phyloP scores from a whole-genome alignment of 2,888 invertebrate species.

The Philonicus albiceps region DNA sequence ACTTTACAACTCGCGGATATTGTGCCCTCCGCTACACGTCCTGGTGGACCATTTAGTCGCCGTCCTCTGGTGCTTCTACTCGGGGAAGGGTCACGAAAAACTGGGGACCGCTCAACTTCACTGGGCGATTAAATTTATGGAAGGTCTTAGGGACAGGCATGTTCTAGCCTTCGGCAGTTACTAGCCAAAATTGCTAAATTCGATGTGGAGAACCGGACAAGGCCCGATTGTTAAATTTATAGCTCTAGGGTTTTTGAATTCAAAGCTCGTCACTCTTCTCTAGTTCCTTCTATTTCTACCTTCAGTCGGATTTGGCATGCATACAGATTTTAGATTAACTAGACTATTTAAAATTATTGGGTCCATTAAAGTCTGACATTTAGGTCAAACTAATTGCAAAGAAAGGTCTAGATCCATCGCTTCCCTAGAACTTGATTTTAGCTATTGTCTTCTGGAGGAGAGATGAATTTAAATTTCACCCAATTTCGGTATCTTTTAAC shows the following conservation, averaged over 20 bases:
- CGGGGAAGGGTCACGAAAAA: slow-evolving; percentile 1
- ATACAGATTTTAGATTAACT: no score
- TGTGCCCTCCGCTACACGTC: slow-evolving; percentile 50
- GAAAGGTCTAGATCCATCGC: no score
- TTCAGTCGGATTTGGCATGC: no score
- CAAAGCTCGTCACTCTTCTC: neutral
- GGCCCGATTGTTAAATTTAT: no score
- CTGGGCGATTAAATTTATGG: slow-evolving; percentile 51
- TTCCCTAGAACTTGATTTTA: no score
- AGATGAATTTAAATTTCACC: no score
- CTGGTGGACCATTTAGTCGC: slow-evolving; percentile 51
- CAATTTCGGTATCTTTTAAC: no score
- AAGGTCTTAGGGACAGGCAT: slow-evolving; percentile 48
- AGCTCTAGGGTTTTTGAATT: neutral
- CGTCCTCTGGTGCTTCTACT: slow-evolving; percentile 50
- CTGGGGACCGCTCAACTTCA: slow-evolving; percentile 48
- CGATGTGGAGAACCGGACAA: neutral
- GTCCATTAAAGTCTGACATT: no score
- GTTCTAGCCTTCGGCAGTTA: neutral
- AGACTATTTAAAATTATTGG: no score
- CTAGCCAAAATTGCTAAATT: neutral
- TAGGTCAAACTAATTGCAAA: no score
- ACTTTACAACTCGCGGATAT: slow-evolving; percentile 16
- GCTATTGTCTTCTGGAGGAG: no score
- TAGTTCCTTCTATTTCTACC: neutral